Evolutionary conservation across 1,140 invertebrate genomes (phyloP).

Genomic region (Eufriesea mexicana): DNA sequence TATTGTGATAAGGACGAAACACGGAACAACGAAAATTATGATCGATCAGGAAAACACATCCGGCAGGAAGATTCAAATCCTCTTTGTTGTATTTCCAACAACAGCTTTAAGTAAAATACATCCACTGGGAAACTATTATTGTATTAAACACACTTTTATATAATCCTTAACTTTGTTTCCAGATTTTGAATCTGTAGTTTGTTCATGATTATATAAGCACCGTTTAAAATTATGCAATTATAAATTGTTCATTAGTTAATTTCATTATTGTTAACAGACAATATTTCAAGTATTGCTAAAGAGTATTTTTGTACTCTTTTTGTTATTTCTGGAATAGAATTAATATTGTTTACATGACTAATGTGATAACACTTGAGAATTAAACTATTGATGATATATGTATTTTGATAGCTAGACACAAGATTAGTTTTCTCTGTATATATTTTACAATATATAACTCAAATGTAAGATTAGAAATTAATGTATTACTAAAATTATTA

Average conservation of each 20-base stretch:
- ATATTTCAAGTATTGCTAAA: not conserved
- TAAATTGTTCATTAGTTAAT: not conserved
- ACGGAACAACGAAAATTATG: not conserved
- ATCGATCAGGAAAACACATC: not conserved
- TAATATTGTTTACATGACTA: not conserved
- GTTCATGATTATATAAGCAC: too few species aligned
- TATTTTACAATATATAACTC: not conserved
- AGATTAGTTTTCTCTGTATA: not conserved
- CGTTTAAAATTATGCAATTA: not conserved
- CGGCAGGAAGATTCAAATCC: not conserved
- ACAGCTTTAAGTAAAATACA: not conserved
- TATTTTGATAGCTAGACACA: not conserved
- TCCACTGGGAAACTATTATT: not conserved
- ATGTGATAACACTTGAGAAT: not conserved
- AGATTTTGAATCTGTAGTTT: not conserved
- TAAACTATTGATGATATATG: not conserved
- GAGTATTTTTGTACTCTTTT: not conserved
- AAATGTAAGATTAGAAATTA: not conserved
- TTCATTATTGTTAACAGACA: not conserved
- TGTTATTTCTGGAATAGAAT: not conserved
- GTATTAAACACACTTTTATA: not conserved
- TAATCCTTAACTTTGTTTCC: not conserved
- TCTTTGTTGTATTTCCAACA: constrained; percentile 6
- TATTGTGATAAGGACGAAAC: too few species aligned
- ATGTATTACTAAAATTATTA: not conserved